These are phyloP conservation scores for Xestobium rufovillosum DNA, from an alignment of 2,888 invertebrate genomes.

Conservation along the genomic window DNA sequence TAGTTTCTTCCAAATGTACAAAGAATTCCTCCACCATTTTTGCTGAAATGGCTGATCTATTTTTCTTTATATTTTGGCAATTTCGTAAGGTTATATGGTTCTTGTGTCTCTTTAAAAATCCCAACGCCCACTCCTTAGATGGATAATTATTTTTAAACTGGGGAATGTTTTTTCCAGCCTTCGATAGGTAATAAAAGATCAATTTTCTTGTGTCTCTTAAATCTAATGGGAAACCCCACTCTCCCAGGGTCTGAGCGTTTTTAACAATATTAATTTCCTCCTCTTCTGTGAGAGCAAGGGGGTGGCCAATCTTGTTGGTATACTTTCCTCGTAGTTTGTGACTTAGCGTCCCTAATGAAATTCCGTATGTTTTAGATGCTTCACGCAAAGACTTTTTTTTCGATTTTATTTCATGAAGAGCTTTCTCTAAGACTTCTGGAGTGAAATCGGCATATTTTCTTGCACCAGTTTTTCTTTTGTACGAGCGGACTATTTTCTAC, in stretches of 20 bases:
- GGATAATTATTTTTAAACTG: conserved; percentile 10
- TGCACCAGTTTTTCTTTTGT: conserved; percentile 5
- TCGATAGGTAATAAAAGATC: conserved; percentile 6
- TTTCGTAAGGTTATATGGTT: conserved; percentile 10
- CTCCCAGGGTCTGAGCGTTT: background rate
- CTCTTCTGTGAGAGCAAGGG: conserved; percentile 5
- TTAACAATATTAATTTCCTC: conserved; percentile 11
- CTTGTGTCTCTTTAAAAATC: conserved; percentile 10
- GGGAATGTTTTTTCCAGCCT: conserved; percentile 5
- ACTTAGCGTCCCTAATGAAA: conserved; percentile 10
- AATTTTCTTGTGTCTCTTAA: conserved; percentile 7
- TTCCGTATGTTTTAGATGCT: conserved; percentile 11
- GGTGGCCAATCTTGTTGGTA: conserved; percentile 8
- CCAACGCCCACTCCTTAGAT: conserved; percentile 8
- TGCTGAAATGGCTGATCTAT: conserved; percentile 9
- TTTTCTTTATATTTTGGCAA: conserved; percentile 9
- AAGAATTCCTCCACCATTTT: conserved; percentile 11
- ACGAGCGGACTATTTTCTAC: background rate
- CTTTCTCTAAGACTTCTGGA: conserved; percentile 6
- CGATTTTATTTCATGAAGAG: conserved; percentile 4
- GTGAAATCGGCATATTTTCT: conserved; percentile 7
- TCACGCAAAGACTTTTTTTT: background rate
- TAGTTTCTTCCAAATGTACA: conserved; percentile 5
- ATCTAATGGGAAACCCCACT: conserved; percentile 8
- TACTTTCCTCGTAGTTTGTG: conserved; percentile 11